These are phyloP conservation scores for Acronicta aceris DNA, from an alignment of 2,888 invertebrate species.

Conservation along the genomic window DNA sequence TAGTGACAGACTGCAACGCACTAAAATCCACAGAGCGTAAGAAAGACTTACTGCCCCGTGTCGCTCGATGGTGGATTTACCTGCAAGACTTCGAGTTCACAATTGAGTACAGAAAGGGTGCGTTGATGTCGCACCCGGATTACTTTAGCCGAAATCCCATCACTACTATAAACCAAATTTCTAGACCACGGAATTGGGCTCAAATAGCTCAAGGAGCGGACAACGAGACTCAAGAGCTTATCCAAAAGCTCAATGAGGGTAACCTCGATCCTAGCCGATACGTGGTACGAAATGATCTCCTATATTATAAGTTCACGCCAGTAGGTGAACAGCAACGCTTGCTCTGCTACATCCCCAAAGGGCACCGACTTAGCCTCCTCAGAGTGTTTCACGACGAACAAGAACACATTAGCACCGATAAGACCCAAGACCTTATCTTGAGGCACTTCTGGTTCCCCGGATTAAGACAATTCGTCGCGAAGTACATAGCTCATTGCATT, in stretches of 20 bases:
- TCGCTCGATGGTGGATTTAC: conserved; percentile 45
- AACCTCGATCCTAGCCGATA: background rate
- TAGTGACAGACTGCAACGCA: too few species aligned
- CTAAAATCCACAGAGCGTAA: conserved; percentile 12
- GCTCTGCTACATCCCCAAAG: conserved; percentile 34
- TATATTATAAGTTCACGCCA: background rate
- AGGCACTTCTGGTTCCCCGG: conserved; percentile 13
- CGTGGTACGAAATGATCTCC: background rate
- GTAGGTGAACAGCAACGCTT: conserved; percentile 7
- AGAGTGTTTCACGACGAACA: conserved; percentile 42
- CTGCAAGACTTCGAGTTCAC: conserved; percentile 48
- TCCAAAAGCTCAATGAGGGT: background rate
- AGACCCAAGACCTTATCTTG: background rate
- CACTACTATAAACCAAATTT: too few species aligned
- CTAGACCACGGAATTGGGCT: background rate
- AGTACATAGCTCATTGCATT: conserved; percentile 7
- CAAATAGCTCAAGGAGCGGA: background rate
- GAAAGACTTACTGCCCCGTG: conserved; percentile 38
- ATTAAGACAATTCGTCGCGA: background rate
- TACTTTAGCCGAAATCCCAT: conserved; percentile 18
- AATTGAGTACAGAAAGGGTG: conserved; percentile 42
- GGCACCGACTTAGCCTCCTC: conserved; percentile 27
- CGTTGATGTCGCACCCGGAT: conserved; percentile 35
- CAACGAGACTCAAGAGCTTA: background rate
- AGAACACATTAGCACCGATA: background rate